Evolutionary conservation across 2,888 invertebrate species (phyloP).

Genomic region (Lasioglossum zephyrum): DNA sequence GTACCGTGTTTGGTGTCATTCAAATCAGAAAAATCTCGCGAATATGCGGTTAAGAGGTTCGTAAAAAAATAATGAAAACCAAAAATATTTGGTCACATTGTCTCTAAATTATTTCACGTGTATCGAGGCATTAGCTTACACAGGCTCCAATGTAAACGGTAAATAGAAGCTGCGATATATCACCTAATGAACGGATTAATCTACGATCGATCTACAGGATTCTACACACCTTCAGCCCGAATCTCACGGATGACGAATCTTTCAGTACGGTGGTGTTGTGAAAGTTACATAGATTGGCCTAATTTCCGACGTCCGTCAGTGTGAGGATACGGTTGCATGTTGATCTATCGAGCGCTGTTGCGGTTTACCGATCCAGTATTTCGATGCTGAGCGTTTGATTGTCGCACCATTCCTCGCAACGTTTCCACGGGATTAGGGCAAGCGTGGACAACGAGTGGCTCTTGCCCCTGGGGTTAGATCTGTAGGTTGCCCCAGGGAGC

Average conservation of each 20-base stretch:
- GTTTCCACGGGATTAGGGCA: neutral
- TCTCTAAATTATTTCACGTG: neutral
- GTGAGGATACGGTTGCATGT: neutral
- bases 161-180: conserved; percentile 3
- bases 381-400: neutral
- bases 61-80: neutral
- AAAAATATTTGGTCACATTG: neutral
- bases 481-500: neutral
- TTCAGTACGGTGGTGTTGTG: neutral
- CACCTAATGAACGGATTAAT: neutral
- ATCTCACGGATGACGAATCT: neutral
- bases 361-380: neutral
- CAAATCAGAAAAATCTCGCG: neutral
- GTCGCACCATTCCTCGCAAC: neutral
- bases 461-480: neutral
- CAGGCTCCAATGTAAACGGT: neutral
- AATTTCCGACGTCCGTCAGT: conserved; percentile 17
- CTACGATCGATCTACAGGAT: neutral
- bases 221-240: neutral
- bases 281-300: conserved; percentile 26
- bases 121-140: neutral
- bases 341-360: neutral
- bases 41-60: neutral
- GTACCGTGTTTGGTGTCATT: neutral
- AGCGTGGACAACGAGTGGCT: neutral